phyloP scores from a whole-genome alignment of 2,888 invertebrate species.

The Rhabditophanes sp. region DNA sequence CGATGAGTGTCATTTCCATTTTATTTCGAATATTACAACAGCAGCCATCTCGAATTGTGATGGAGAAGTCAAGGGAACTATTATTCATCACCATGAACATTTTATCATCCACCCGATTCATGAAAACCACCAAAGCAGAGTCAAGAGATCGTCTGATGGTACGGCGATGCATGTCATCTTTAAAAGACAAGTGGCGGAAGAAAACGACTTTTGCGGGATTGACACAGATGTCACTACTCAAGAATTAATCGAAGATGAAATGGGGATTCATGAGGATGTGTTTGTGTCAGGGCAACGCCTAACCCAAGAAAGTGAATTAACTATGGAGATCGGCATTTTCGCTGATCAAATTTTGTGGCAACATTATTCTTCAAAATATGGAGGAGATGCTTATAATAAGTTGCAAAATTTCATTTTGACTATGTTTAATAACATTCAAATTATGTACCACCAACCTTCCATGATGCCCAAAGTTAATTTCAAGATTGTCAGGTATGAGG shows the following conservation, averaged over 20 bases:
- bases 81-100: conserved; percentile 25
- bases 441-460: conserved; percentile 43
- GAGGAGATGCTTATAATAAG: conserved; percentile 24
- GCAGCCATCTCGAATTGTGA: conserved; percentile 42
- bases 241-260: conserved; percentile 36
- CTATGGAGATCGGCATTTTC: conserved; percentile 42
- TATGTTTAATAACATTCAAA: conserved; percentile 44
- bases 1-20: conserved; percentile 35
- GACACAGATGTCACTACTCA: conserved; percentile 38
- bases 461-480: conserved; percentile 38
- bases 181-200: conserved; percentile 24
- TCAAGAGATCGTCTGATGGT: conserved; percentile 20
- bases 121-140: conserved; percentile 27
- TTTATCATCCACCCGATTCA: conserved; percentile 41
- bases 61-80: conserved; percentile 37
- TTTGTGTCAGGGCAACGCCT: conserved; percentile 37
- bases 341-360: conserved; percentile 41
- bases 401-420: conserved; percentile 41
- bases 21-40: conserved; percentile 22
- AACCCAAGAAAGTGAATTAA: conserved; percentile 27
- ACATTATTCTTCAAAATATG: conserved; percentile 39
- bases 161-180: conserved; percentile 33
- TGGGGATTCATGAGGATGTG: conserved; percentile 38
- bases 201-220: conserved; percentile 39
- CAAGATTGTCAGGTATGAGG: conserved; percentile 41